phyloP scores from a whole-genome alignment of 2,797 vertebrate species.

The Nothura maculosa region DNA sequence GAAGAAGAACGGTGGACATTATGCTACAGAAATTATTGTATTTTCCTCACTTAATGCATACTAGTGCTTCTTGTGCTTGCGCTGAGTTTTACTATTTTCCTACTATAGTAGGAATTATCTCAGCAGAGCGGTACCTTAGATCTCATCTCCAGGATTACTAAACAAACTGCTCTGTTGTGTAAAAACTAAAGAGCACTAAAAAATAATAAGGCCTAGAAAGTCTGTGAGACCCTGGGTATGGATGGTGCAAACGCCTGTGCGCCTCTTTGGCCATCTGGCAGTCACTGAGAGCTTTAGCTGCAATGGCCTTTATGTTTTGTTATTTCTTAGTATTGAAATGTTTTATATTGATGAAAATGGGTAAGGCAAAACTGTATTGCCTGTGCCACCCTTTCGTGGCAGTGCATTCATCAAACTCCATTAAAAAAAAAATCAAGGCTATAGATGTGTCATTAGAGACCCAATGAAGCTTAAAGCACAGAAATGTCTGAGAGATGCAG shows the following conservation, averaged over 20 bases:
- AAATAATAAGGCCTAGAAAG: background rate
- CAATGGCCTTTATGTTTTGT: background rate
- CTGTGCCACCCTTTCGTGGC: background rate
- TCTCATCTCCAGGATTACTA: conserved; percentile 6
- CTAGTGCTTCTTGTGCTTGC: background rate
- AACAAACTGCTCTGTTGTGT: background rate
- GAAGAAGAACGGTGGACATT: background rate
- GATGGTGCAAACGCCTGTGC: background rate
- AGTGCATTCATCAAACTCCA: background rate
- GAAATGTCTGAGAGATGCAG: background rate
- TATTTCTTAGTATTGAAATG: conserved; percentile 25
- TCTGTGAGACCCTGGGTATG: background rate
- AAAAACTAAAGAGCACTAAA: background rate
- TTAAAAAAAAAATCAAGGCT: background rate
- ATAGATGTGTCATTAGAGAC: background rate
- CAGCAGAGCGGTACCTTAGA: background rate
- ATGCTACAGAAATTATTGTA: background rate
- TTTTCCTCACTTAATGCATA: background rate
- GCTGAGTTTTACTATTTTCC: background rate
- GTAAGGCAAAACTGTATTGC: background rate
- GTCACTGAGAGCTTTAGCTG: background rate
- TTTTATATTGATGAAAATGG: background rate
- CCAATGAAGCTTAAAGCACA: background rate
- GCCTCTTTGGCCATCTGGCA: background rate
- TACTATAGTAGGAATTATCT: background rate